Evolutionary conservation across 2,113 vertebrate species (phyloP).

Genomic region (Melanerpes formicivorus): DNA sequence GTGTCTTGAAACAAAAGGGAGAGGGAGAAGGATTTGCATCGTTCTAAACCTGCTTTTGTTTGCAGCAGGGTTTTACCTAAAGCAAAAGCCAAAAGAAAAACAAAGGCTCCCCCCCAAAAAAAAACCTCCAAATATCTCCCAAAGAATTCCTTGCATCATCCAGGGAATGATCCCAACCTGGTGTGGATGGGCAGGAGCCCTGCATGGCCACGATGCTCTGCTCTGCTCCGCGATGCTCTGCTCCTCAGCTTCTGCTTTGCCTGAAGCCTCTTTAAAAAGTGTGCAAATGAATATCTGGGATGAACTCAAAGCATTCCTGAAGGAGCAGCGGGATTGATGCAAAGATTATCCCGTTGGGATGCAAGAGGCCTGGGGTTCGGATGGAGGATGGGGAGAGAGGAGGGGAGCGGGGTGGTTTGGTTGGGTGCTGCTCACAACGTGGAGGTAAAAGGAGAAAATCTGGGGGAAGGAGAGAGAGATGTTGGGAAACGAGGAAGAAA

Average conservation of each 20-base stretch:
- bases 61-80: not conserved
- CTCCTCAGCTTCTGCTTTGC: not conserved
- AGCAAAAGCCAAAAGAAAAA: not conserved
- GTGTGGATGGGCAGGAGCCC: not conserved
- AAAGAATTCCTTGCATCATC: not conserved
- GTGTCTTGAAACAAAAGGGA: not conserved
- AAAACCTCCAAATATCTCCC: not conserved
- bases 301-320: too few species aligned
- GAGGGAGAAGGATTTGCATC: not conserved
- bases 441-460: not conserved
- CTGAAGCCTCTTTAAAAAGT: fast-evolving
- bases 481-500: too few species aligned
- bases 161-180: not conserved
- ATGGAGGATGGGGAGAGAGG: not conserved
- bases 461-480: too few species aligned
- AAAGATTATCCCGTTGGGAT: not conserved
- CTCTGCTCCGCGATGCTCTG: too few species aligned
- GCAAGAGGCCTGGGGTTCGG: not conserved
- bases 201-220: too few species aligned
- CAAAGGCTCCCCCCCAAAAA: not conserved
- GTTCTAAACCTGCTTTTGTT: not conserved
- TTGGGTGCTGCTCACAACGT: fast-evolving
- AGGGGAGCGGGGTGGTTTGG: fast-evolving
- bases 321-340: not conserved
- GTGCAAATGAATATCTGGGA: too few species aligned